Conservation (phyloP, 1,140 invertebrate species). For the Diorhabda elongata region DNA sequence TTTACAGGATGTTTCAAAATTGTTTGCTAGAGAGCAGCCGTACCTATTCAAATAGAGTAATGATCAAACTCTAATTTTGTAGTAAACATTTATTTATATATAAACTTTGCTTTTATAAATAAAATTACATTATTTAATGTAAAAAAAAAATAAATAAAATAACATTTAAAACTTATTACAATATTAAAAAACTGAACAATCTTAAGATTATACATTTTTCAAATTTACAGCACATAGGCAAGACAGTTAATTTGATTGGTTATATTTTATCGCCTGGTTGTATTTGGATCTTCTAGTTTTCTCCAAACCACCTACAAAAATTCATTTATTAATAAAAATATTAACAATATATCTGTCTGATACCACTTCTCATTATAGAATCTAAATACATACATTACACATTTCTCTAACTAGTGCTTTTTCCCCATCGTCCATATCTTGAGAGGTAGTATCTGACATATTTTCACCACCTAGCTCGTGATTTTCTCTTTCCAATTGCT, state of each 20-base stretch:
- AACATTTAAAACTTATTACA: conserved; percentile 1
- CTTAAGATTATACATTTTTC: background rate
- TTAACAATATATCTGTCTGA: background rate
- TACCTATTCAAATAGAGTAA: no score
- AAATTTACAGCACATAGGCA: background rate
- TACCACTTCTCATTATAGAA: background rate
- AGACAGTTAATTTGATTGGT: background rate
- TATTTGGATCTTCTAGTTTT: conserved; percentile 62
- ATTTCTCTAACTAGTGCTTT: conserved; percentile 92
- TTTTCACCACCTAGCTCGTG: conserved; percentile 45
- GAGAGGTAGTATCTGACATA: conserved; percentile 50
- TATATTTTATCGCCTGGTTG: conserved; percentile 49
- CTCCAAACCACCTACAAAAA: conserved; percentile 61
- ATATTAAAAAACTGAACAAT: background rate
- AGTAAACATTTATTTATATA: background rate
- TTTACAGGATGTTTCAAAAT: no score
- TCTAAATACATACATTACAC: conserved; percentile 77
- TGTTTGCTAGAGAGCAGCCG: no score
- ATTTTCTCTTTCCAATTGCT: conserved; percentile 73
- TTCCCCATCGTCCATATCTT: conserved; percentile 80
- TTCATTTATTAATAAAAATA: conserved; percentile 1
- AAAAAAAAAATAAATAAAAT: conserved; percentile 10
- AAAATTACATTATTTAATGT: conserved; percentile 6
- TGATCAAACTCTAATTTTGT: no score
- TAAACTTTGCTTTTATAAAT: conserved; percentile 1